Evolutionary conservation across 1,140 invertebrate genomes (phyloP).

Genomic region (Apis florea): DNA sequence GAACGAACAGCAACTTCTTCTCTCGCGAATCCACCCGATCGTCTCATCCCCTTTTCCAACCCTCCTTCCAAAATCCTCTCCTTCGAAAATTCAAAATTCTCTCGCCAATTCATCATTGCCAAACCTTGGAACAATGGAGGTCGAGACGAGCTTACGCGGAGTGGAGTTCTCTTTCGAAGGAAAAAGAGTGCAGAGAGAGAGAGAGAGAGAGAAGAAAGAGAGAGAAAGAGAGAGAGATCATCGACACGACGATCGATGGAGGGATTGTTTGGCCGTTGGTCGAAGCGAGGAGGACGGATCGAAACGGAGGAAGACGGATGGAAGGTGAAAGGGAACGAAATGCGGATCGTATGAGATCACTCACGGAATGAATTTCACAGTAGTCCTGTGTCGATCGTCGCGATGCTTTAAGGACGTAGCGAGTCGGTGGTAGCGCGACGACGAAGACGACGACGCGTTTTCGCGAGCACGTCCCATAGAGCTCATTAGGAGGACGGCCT

Average conservation of each 20-base stretch:
- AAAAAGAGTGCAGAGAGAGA: background rate
- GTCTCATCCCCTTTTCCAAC: no score
- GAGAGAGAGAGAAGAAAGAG: slow-evolving; percentile 22
- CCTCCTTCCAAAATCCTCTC: no score
- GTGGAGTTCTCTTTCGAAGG: no score
- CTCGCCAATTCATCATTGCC: no score
- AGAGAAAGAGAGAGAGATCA: slow-evolving; percentile 29
- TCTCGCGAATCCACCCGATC: no score
- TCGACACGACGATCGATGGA: background rate
- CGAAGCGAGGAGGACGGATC: background rate
- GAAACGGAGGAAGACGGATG: background rate
- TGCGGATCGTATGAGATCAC: slow-evolving; percentile 39
- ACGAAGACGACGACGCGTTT: background rate
- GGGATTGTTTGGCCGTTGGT: background rate
- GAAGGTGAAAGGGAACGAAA: slow-evolving; percentile 59
- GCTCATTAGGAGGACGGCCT: slow-evolving; percentile 36
- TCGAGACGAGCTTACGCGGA: no score
- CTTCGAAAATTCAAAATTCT: no score
- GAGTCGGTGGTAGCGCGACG: background rate
- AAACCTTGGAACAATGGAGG: no score
- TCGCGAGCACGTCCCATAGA: slow-evolving; percentile 22
- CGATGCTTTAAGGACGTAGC: slow-evolving; percentile 31
- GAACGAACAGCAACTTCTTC: no score
- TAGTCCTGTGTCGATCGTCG: slow-evolving; percentile 15
- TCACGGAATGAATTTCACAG: slow-evolving; percentile 23